Percentiles rank a stretch among this genome's conserved stretches.
phyloP scores from a whole-genome alignment of 2,797 vertebrate genomes.

The Oceanodroma leucorhoa region DNA sequence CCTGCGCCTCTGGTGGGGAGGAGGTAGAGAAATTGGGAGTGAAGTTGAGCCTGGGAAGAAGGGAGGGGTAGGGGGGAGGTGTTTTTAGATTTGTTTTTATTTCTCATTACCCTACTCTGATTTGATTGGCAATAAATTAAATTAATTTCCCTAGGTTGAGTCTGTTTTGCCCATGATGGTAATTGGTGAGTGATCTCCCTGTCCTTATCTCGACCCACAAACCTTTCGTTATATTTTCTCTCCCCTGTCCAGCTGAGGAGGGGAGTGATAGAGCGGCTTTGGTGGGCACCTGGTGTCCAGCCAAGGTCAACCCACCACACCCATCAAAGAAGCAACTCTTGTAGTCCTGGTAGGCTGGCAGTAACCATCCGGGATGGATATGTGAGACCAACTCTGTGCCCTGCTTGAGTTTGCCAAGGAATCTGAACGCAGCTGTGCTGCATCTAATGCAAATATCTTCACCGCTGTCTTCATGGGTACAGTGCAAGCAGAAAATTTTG shows the following conservation, averaged over 20 bases:
- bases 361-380: not conserved
- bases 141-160: not conserved
- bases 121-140: not conserved
- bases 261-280: not conserved
- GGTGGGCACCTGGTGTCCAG: not conserved
- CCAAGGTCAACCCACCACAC: not conserved
- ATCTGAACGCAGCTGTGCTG: not conserved
- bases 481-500: not conserved
- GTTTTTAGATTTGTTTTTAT: not conserved
- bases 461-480: not conserved
- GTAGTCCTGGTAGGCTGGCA: not conserved
- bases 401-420: not conserved
- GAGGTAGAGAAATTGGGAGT: not conserved
- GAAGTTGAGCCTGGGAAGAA: not conserved
- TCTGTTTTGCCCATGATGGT: not conserved
- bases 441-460: not conserved
- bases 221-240: not conserved
- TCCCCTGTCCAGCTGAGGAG: not conserved
- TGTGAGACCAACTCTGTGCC: not conserved
- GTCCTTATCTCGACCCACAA: not conserved
- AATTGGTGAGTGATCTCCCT: not conserved
- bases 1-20: rapidly evolving
- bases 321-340: not conserved
- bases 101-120: not conserved
- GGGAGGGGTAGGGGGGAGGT: not conserved